Evolutionary conservation across 2,113 vertebrate species (phyloP), one percentile per base, ranked within the genome.

Genomic region (Quiscalus mexicanus): DNA sequence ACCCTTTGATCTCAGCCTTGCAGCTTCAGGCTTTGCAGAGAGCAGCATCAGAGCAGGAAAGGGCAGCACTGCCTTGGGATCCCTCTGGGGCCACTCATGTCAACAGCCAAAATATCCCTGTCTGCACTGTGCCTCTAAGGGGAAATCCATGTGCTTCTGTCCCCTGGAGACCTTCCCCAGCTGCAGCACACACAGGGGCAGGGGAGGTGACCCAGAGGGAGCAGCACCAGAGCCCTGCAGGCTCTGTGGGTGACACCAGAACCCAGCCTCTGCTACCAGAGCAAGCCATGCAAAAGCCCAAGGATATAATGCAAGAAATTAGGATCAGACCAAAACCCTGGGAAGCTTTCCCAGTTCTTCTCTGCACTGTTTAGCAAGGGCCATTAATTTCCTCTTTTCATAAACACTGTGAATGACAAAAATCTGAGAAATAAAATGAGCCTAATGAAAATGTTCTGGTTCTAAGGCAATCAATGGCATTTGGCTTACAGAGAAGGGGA

Each of bases 361-460:
- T 62, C 84, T 71, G 84, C 73, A 18, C 28, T 79, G 13, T 69
- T 95, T 88, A 94, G 37, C 53, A 74, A 77, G 56, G 76, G 23
- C 71, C 78, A 81, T 93, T 97, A 71, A 69, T 93, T 89, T 94
- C n/a, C n/a, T n/a, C n/a, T 69, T 95, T 97, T 94, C 88, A 93
- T 91, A 96, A 96, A 91, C 92, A 95, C 55, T 23, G 53, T 42
- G 78, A 93, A 86, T 12, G 28, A 84, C 75, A 75, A 95, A 96
- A 94, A 91, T 59, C 86, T 93, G 85, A 94, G 88, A 91, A 96
- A 89, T 74, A 80, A 96, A 93, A 93, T 71, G 42, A 91, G 79
- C 71, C 23, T 90, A 95, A 96, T 95, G 97, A 96, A 96, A 96
- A 95, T 77, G 60, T 82, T 80, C 90, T 49, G 56, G 44, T 95